Percentiles rank a stretch among this genome's conserved stretches.
These are phyloP conservation scores for Paramormyrops kingsleyae DNA, from an alignment of 2,113 vertebrate genomes.

Conservation along the genomic window DNA sequence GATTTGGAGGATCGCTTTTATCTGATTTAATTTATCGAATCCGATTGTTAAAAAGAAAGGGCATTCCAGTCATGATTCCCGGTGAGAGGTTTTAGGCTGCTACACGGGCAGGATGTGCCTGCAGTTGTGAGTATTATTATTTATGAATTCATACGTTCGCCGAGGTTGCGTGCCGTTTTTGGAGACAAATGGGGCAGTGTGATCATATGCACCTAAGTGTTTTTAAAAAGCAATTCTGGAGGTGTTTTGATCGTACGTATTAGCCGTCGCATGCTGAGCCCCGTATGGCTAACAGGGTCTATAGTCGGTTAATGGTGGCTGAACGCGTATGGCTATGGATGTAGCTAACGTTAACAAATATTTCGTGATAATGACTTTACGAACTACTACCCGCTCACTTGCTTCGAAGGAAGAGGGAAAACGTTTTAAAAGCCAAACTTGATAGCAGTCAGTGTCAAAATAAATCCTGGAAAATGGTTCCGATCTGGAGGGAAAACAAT, in stretches of 20 bases:
- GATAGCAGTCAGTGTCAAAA: neutral
- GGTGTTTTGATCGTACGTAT: neutral
- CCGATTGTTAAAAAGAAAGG: neutral
- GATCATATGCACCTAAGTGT: neutral
- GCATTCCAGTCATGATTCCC: slow-evolving; percentile 19
- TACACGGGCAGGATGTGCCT: slow-evolving; percentile 50
- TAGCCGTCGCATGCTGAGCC: neutral
- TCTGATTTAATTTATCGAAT: neutral
- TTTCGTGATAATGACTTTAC: neutral
- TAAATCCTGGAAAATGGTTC: neutral
- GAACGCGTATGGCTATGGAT: neutral
- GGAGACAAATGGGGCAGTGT: neutral
- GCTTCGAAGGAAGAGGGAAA: neutral
- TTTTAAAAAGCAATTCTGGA: neutral
- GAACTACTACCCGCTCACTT: neutral
- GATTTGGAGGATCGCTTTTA: slow-evolving; percentile 14
- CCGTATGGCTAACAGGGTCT: neutral
- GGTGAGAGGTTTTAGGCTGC: slow-evolving; percentile 39
- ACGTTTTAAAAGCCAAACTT: neutral
- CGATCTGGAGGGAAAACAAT: slow-evolving; percentile 16
- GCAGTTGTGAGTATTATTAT: slow-evolving; percentile 62
- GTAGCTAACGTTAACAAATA: slow-evolving; percentile 10
- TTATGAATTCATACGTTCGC: slow-evolving; percentile 35
- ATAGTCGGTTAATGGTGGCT: neutral
- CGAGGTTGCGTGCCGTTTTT: neutral